Evolutionary conservation across 2,888 invertebrate species (phyloP), one percentile per base, ranked within the genome.

Genomic region (Adelognathus sp.): DNA sequence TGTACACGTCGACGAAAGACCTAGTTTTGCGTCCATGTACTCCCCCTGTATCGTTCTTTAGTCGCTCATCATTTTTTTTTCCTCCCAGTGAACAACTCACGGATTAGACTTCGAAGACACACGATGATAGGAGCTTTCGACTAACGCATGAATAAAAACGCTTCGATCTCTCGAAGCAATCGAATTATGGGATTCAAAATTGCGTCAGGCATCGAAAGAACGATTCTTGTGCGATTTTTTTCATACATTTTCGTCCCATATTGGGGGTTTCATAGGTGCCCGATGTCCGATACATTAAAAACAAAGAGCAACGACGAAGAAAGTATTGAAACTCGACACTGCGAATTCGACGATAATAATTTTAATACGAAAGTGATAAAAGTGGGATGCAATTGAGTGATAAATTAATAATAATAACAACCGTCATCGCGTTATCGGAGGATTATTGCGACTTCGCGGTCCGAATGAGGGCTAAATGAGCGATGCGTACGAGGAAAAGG

Each of bases 401-500:
- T 1, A 21, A 11, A 46, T 27, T 16, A 50, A 33, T 21, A 46
- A 27, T 29, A 33, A 24, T 39, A 1, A 9, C 14, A 69, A 31
- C n/a, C n/a, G n/a, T n/a, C n/a, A 50, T 54, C 29, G 31, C 14
- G 63, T 16, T 9, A 44, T 27, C 33, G 39, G 29, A 27, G 41
- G 11, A 46, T 63, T 46, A 70, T 74, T 64, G 78, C 44, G 58
- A 46, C 33, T 61, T 61, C 50, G 67, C 61, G 64, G 70, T 58
- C 74, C 76, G 67, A 76, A 81, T 80, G 72, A 79, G 69, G 79
- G 84, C 87, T 90, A 90, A 90, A 90, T 90, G 90, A 90, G 89
- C 90, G 88, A 90, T 90, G 89, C 84, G 82, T 88, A 87, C 84
- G 87, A 86, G 82, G 82, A 83, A 84, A 88, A 85, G 82, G 84